phyloP scores from a whole-genome alignment of 2,797 vertebrate genomes.

The Sylvia borin region DNA sequence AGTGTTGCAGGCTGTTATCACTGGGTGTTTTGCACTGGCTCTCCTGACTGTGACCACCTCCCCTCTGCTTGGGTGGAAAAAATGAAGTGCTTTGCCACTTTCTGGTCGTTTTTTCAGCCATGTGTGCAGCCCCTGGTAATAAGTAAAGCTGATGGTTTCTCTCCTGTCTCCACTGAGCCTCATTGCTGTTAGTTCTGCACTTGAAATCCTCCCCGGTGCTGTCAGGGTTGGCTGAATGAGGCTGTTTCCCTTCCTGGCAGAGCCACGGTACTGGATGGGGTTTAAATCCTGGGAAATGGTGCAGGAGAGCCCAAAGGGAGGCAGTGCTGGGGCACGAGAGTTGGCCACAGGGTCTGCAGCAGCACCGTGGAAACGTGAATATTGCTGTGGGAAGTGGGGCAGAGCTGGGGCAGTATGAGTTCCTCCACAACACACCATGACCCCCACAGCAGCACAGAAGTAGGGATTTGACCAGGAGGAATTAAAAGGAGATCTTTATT shows the following conservation, averaged over 20 bases:
- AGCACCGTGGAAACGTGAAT: rapidly evolving
- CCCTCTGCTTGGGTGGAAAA: background rate
- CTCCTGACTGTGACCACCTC: background rate
- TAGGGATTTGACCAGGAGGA: background rate
- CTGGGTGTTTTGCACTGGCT: background rate
- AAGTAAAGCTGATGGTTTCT: background rate
- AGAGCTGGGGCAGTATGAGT: background rate
- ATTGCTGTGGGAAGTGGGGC: background rate
- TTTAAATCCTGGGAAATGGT: background rate
- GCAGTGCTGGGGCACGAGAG: background rate
- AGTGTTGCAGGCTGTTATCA: background rate
- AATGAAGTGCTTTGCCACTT: background rate
- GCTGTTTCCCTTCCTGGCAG: background rate
- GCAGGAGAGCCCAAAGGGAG: background rate
- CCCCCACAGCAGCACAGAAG: background rate
- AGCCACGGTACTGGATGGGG: rapidly evolving
- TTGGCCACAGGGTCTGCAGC: background rate
- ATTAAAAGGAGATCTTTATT: background rate
- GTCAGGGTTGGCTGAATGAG: background rate
- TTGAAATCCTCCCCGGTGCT: rapidly evolving
- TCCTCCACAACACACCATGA: rapidly evolving
- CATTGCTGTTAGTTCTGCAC: background rate
- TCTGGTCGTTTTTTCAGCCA: background rate
- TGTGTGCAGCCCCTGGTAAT: background rate
- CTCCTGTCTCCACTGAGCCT: background rate